Conservation (phyloP, 2,797 vertebrate species). For the Tokudaia muenninki region DNA sequence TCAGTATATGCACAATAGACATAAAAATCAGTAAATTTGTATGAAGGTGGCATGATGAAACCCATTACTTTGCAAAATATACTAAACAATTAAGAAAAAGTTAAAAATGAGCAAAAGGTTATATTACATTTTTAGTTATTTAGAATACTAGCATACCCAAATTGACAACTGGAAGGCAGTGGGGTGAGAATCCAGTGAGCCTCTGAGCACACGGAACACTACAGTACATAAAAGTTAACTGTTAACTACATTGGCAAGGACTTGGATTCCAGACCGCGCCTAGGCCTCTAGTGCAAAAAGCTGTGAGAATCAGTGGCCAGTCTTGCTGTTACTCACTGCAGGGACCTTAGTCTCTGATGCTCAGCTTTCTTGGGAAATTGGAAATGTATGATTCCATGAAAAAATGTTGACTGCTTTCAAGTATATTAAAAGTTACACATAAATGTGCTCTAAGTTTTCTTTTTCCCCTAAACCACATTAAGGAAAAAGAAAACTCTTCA, state of each 20-base stretch:
- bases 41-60: neutral
- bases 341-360: neutral
- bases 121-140: no score
- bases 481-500: conserved; percentile 3
- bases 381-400: neutral
- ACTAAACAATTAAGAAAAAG: neutral
- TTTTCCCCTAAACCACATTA: neutral
- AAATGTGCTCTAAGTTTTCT: conserved; percentile 31
- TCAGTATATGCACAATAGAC: neutral
- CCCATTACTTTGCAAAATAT: neutral
- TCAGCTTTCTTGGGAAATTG: conserved; percentile 10
- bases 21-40: conserved; percentile 31
- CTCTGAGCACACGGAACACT: neutral
- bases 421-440: neutral
- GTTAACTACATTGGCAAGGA: neutral
- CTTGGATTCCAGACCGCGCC: neutral
- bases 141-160: neutral
- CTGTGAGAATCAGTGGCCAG: neutral
- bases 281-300: neutral
- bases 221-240: neutral
- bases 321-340: no score
- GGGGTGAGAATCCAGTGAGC: neutral
- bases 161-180: neutral
- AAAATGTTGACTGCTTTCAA: neutral
- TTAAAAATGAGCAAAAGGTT: neutral